These are phyloP conservation scores for Magallana angulata DNA, from an alignment of 1,140 invertebrate genomes.

Conservation along the genomic window DNA sequence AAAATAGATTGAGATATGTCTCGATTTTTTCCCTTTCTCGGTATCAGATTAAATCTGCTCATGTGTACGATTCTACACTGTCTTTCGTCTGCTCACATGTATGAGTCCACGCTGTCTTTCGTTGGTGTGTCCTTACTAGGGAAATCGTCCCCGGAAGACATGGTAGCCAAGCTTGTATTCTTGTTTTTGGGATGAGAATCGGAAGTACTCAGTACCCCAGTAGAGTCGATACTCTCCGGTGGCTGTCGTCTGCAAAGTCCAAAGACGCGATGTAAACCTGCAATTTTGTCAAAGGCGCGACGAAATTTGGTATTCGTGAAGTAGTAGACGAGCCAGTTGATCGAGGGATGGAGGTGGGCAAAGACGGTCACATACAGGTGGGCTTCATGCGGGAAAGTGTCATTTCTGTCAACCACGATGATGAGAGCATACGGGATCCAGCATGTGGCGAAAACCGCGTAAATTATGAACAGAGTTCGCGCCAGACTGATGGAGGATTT, in stretches of 20 bases:
- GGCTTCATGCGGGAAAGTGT: conserved; percentile 53
- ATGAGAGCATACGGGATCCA: conserved; percentile 68
- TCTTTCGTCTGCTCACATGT: neutral
- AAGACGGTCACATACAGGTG: conserved; percentile 64
- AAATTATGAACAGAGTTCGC: conserved; percentile 65
- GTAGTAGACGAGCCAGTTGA: conserved; percentile 69
- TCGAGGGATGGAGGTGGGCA: conserved; percentile 69
- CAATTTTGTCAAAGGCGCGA: conserved; percentile 57
- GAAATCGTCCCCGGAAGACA: neutral
- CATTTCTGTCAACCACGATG: conserved; percentile 58
- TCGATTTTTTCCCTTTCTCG: too few relatives aligned
- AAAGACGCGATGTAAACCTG: conserved; percentile 43
- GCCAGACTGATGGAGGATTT: conserved; percentile 54
- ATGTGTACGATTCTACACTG: neutral
- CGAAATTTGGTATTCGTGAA: conserved; percentile 64
- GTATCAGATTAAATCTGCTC: too few relatives aligned
- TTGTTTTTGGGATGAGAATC: conserved; percentile 8
- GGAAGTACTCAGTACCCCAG: conserved; percentile 17
- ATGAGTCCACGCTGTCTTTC: neutral
- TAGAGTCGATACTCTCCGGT: neutral
- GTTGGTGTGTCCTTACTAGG: neutral
- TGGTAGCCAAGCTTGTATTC: neutral
- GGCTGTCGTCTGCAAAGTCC: neutral
- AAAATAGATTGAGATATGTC: too few relatives aligned
- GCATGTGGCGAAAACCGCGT: conserved; percentile 64